These are phyloP conservation scores for Dromaius novaehollandiae DNA, from an alignment of 2,113 vertebrate genomes.

Conservation along the genomic window DNA sequence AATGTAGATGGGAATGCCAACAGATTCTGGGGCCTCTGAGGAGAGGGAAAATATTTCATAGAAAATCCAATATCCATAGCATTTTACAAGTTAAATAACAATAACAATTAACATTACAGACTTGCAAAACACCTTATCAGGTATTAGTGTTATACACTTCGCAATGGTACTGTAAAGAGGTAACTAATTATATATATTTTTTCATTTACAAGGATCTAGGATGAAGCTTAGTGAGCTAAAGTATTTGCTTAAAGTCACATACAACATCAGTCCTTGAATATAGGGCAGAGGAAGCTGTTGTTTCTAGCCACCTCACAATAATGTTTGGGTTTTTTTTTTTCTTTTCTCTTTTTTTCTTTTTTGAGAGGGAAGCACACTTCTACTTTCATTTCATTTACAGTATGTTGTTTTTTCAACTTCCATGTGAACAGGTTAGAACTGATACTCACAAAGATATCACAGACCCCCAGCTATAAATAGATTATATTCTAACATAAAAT, in stretches of 20 bases:
- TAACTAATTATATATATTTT: background rate
- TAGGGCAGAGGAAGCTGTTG: too few species aligned
- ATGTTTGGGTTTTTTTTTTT: background rate
- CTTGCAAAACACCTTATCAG: background rate
- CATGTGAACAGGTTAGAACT: background rate
- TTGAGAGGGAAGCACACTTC: background rate
- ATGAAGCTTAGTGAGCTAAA: background rate
- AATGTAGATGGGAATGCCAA: background rate
- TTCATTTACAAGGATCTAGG: background rate
- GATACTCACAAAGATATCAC: background rate
- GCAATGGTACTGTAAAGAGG: background rate
- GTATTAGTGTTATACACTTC: background rate
- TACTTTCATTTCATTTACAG: background rate
- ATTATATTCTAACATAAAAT: background rate
- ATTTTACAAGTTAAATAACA: background rate
- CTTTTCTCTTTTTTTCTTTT: background rate
- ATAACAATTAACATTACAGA: background rate
- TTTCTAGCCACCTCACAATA: background rate
- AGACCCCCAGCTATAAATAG: background rate
- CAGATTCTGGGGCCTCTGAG: background rate
- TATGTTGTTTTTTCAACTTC: background rate
- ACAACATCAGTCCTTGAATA: background rate
- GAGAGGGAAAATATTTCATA: background rate
- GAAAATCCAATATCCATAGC: background rate
- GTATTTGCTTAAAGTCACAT: background rate